Evolutionary conservation across 2,113 vertebrate species (phyloP).

Genomic region (Henicopernis longicauda): DNA sequence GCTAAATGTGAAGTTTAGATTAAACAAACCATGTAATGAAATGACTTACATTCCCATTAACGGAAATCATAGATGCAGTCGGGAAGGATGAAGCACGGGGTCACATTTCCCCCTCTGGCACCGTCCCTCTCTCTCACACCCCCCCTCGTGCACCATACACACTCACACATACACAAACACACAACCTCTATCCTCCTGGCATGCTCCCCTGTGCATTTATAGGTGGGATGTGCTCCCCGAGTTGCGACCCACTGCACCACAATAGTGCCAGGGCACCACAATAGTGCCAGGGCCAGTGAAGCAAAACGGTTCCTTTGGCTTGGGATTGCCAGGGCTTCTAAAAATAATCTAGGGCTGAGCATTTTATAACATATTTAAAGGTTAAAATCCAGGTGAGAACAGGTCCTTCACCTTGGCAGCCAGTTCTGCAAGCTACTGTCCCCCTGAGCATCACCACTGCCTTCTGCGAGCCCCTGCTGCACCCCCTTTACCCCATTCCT

Average conservation of each 20-base stretch:
- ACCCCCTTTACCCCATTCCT: rapidly evolving
- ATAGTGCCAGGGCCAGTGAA: neutral
- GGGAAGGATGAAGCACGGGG: neutral
- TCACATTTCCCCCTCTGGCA: neutral
- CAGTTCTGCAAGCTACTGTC: neutral
- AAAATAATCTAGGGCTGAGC: neutral
- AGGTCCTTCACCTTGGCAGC: neutral
- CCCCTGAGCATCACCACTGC: neutral
- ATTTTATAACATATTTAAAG: neutral
- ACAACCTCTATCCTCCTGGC: neutral
- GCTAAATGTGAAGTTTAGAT: neutral
- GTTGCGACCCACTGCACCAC: neutral
- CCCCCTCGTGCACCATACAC: neutral
- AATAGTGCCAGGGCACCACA: neutral
- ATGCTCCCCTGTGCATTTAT: neutral
- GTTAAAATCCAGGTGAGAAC: neutral
- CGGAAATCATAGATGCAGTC: neutral
- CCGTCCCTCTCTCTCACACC: neutral
- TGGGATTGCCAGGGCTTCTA: neutral
- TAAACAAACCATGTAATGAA: neutral
- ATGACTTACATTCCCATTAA: neutral
- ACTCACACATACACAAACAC: neutral
- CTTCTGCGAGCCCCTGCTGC: neutral
- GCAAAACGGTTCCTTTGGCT: neutral
- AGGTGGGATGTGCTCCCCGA: neutral